phyloP scores from a whole-genome alignment of 2,797 vertebrate genomes.

The Okamejei kenojei region DNA sequence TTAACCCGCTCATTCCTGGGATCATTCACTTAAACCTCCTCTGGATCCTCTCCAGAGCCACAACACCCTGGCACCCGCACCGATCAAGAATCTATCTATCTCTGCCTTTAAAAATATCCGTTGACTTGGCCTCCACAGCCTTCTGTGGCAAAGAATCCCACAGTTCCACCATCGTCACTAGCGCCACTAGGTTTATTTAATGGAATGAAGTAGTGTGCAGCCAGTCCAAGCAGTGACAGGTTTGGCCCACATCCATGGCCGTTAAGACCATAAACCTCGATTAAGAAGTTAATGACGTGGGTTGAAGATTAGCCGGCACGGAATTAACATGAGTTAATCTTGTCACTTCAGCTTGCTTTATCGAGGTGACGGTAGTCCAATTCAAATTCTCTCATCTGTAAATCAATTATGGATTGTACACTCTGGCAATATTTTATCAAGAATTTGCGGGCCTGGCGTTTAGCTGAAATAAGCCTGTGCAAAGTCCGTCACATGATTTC shows the following conservation, averaged over 20 bases:
- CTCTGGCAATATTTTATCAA: conserved; percentile 3
- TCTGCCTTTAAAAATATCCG: no score
- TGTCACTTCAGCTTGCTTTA: conserved; percentile 28
- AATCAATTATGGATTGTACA: neutral
- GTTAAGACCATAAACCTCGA: conserved; percentile 19
- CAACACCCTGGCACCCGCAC: no score
- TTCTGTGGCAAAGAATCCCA: no score
- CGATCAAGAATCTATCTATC: no score
- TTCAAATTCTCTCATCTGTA: conserved; percentile 6
- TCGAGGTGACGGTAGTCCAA: neutral
- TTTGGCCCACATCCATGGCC: neutral
- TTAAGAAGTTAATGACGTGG: conserved; percentile 28
- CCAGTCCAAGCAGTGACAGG: neutral
- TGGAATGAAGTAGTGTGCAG: neutral
- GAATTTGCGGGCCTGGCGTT: neutral
- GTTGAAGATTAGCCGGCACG: conserved; percentile 19
- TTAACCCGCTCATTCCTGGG: no score
- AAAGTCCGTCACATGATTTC: neutral
- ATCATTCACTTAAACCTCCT: no score
- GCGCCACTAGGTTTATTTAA: neutral
- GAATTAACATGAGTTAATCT: conserved; percentile 28
- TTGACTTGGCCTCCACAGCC: no score
- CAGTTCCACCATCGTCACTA: no score
- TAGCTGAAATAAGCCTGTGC: neutral
- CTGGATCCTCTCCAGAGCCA: no score